Evolutionary conservation across 1,140 invertebrate genomes (phyloP).

Genomic region (Scylla paramamosain): DNA sequence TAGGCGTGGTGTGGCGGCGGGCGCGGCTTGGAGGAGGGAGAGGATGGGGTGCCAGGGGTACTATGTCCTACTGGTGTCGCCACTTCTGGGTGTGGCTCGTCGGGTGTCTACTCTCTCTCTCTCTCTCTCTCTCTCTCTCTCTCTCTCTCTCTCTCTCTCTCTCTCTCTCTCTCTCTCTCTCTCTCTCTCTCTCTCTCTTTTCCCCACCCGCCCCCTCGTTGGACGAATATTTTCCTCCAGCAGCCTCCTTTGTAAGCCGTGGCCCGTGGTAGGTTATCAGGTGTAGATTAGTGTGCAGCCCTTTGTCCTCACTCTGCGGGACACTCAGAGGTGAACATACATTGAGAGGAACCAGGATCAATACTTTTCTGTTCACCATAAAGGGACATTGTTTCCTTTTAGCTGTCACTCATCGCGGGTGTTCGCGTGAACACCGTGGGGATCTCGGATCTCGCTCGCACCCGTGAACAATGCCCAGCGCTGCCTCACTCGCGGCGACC

Average conservation of each 20-base stretch:
- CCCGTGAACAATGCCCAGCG: not conserved
- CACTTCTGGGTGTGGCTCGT: not conserved
- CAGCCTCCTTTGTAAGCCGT: not conserved
- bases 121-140: conserved; percentile 20
- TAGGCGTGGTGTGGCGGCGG: not conserved
- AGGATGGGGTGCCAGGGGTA: not conserved
- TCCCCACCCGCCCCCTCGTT: not conserved
- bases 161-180: conserved; percentile 7
- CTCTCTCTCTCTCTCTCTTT: not conserved
- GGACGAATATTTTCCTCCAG: not conserved
- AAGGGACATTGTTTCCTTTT: not conserved
- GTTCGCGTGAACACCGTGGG: not conserved
- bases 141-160: conserved; percentile 20
- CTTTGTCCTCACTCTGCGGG: not conserved
- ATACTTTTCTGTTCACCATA: not conserved
- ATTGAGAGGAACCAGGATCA: not conserved
- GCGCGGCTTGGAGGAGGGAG: not conserved
- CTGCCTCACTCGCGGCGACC: not conserved
- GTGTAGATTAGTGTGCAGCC: not conserved
- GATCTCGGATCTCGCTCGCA: not conserved
- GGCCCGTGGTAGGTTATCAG: not conserved
- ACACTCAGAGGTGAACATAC: not conserved
- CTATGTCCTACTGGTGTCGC: conserved; percentile 6
- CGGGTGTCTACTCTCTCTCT: not conserved
- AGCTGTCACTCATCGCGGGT: not conserved